Conservation (phyloP, 2,113 vertebrate species). For the Syngnathus floridae region DNA sequence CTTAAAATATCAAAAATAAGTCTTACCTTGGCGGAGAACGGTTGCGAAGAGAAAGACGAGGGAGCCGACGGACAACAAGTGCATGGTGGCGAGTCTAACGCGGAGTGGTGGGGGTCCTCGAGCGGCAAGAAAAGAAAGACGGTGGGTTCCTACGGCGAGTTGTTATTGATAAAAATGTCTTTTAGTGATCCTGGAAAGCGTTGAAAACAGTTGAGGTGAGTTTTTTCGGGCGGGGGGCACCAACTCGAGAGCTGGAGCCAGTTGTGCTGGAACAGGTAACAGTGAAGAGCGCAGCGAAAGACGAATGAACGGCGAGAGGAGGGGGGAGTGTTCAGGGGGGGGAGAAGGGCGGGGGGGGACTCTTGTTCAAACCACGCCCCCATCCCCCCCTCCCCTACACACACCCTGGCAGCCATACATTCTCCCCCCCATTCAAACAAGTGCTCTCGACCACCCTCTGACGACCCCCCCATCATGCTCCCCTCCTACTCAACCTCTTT, state of each 20-base stretch:
- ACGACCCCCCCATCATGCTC: not conserved
- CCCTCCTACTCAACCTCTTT: constrained; percentile 1
- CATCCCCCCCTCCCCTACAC: not conserved
- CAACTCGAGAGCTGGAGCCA: constrained; percentile 35
- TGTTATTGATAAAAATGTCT: not conserved
- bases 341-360: constrained; percentile 30
- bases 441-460: constrained; percentile 3
- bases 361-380: not conserved
- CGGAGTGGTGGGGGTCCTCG: not conserved
- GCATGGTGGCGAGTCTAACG: constrained; percentile 57
- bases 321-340: constrained; percentile 25
- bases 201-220: constrained; percentile 14
- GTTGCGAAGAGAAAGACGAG: constrained; percentile 34
- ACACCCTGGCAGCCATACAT: not conserved
- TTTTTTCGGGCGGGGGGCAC: constrained; percentile 1
- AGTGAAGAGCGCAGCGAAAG: constrained; percentile 31
- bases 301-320: constrained; percentile 28
- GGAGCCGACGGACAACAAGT: constrained; percentile 64
- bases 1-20: constrained; percentile 17
- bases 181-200: constrained; percentile 21
- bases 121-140: not conserved
- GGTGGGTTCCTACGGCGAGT: not conserved
- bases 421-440: constrained; percentile 2
- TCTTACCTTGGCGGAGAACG: constrained; percentile 56
- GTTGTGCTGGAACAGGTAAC: constrained; percentile 59